Base-by-base conservation (phyloP, 2,113 vertebrate species). In the Junco hyemalis region DNA sequence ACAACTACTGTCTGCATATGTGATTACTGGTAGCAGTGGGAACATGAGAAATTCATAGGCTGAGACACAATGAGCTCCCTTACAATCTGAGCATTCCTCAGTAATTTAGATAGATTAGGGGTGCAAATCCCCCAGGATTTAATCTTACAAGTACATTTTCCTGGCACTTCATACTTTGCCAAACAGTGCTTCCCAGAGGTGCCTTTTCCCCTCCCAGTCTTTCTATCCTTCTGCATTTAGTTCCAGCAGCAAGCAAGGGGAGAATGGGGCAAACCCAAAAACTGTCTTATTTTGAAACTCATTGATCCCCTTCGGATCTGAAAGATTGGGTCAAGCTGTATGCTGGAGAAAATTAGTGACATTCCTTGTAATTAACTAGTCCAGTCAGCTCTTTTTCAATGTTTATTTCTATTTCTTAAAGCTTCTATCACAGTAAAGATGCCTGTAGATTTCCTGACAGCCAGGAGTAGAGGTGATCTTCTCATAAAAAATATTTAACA, bases 11-110 rank as follows among this genome's bases (percentile, higher is more conserved):
- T 40, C 65, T 86, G 72, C 60, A 48, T 50, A 81, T 38, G 8
- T 66, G 35, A 88, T 93, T 96, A 81, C 69, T 78, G 60, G 76
- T 63, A 95, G 88, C 88, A 83, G 33, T 56, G 95, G 86, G 95
- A 94, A 93, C 87, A 94, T 59, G 51, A 84, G 86, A 93, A 94
- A 96, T 92, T 92, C 94, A 93, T 74, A 88, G 94, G 38, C 80
- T 96, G 86, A 90, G 88, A 92, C 57, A 70, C 47, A 78, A n/a
- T 25, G 38, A 83, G 51, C 38, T 92, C 80, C 72, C 83, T 86
- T 54, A 51, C 85, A 92, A 68, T 81, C 86, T 86, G 45, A 47
- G 51, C 2, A 0, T 95, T 93, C 80, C 82, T 77, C 76, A 64
- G 72, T 81, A 96, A 93, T 96, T 94, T 94, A 71, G 90, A 93